Evolutionary conservation across 2,797 vertebrate genomes (phyloP).

Genomic region (Myotis pilosus): DNA sequence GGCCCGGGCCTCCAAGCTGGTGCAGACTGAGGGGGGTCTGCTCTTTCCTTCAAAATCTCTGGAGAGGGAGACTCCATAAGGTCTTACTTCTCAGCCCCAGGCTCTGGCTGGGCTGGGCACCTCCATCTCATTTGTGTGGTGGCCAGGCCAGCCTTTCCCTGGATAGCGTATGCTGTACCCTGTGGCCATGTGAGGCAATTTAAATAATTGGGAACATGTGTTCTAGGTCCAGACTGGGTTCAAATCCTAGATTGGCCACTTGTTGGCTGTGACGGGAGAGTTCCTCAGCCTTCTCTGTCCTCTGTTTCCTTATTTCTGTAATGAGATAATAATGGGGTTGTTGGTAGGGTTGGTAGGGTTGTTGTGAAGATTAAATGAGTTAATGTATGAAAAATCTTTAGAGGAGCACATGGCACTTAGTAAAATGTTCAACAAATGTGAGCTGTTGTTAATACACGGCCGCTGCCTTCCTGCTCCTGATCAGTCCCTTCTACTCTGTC

Average conservation of each 20-base stretch:
- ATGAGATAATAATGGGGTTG: not conserved
- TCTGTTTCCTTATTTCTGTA: slow-evolving; percentile 4
- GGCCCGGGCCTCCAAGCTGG: not conserved
- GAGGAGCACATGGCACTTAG: not conserved
- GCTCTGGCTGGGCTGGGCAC: not conserved
- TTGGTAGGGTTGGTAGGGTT: not conserved
- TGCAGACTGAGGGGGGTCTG: not conserved
- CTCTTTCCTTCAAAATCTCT: not conserved
- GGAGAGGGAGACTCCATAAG: not conserved
- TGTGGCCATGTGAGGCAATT: not conserved
- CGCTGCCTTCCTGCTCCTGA: not conserved
- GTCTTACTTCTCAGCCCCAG: not conserved
- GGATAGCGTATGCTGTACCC: not conserved
- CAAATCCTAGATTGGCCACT: not conserved
- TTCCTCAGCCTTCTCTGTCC: not conserved
- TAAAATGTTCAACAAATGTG: not conserved
- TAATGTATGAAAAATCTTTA: not conserved
- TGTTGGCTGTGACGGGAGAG: not conserved
- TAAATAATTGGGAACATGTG: not conserved
- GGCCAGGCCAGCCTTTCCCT: not conserved
- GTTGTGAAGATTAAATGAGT: not conserved
- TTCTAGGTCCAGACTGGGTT: not conserved
- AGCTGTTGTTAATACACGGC: not conserved
- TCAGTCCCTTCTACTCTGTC: not conserved
- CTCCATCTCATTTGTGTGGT: not conserved